Conservation (phyloP, 2,797 vertebrate genomes). For the Acanthis flammea region DNA sequence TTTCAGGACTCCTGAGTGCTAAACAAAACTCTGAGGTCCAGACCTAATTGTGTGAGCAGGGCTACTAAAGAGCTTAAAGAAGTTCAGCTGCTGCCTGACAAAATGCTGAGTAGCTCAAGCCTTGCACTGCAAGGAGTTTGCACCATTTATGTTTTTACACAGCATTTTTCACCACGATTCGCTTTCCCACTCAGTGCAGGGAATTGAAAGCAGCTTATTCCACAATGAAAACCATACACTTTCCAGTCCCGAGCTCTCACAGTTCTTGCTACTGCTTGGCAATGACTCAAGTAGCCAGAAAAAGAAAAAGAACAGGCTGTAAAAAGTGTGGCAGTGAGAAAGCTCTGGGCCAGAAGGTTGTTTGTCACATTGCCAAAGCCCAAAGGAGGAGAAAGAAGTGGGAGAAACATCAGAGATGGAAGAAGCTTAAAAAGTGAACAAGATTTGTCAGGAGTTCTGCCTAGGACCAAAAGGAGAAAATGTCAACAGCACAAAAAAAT, state of each 20-base stretch:
- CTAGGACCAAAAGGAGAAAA: not conserved
- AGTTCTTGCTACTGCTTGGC: not conserved
- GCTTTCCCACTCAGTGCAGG: not conserved
- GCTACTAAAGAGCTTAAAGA: not conserved
- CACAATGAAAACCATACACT: not conserved
- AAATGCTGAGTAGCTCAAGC: not conserved
- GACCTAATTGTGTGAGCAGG: not conserved
- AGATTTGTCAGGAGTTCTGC: not conserved
- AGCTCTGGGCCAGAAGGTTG: not conserved
- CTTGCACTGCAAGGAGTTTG: not conserved
- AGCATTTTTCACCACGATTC: not conserved
- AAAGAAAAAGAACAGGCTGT: not conserved
- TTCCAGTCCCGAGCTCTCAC: accelerated
- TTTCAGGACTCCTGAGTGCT: not conserved
- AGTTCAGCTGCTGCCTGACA: not conserved
- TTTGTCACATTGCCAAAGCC: not conserved
- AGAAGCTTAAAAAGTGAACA: not conserved
- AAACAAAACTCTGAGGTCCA: not conserved
- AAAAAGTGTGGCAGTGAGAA: not conserved
- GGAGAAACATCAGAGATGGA: not conserved
- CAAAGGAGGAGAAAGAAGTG: not conserved
- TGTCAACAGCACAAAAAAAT: not conserved
- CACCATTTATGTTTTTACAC: not conserved
- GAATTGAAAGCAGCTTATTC: not conserved
- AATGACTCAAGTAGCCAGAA: not conserved